phyloP scores from a whole-genome alignment of 2,888 invertebrate genomes.

The Hypomecis atomaria region DNA sequence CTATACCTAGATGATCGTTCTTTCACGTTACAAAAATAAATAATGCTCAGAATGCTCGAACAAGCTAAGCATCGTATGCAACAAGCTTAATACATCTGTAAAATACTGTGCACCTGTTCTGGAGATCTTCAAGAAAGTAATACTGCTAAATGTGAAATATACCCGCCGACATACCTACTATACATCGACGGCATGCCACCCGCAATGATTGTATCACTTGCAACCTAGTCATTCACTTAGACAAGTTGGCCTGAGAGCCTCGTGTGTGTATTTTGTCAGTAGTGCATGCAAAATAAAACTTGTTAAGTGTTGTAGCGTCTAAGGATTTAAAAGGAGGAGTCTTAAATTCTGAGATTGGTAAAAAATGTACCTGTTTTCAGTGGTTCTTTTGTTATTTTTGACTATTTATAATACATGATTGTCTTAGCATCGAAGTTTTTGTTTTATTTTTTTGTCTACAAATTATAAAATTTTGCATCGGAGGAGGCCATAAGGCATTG shows the following conservation, averaged over 20 bases:
- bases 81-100: constrained; percentile 20
- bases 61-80: neutral
- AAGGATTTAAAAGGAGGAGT: constrained; percentile 76
- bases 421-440: constrained; percentile 79
- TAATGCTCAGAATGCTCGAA: neutral
- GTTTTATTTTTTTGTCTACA: constrained; percentile 52
- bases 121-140: constrained; percentile 40
- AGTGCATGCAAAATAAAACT: constrained; percentile 80
- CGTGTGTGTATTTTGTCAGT: constrained; percentile 71
- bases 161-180: constrained; percentile 35
- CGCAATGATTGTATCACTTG: constrained; percentile 66
- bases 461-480: too few species aligned
- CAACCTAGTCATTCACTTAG: constrained; percentile 83
- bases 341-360: constrained; percentile 82
- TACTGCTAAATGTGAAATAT: constrained; percentile 51
- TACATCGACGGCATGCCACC: constrained; percentile 40
- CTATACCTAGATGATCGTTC: too few species aligned
- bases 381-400: constrained; percentile 84
- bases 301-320: constrained; percentile 83
- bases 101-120: constrained; percentile 37
- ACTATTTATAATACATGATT: constrained; percentile 85
- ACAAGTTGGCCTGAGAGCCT: constrained; percentile 60
- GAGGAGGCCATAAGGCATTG: too few species aligned
- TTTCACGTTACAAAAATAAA: too few species aligned
- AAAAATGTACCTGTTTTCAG: constrained; percentile 83